Conservation (phyloP, 2,797 vertebrate genomes). For the Rhinatrema bivittatum region DNA sequence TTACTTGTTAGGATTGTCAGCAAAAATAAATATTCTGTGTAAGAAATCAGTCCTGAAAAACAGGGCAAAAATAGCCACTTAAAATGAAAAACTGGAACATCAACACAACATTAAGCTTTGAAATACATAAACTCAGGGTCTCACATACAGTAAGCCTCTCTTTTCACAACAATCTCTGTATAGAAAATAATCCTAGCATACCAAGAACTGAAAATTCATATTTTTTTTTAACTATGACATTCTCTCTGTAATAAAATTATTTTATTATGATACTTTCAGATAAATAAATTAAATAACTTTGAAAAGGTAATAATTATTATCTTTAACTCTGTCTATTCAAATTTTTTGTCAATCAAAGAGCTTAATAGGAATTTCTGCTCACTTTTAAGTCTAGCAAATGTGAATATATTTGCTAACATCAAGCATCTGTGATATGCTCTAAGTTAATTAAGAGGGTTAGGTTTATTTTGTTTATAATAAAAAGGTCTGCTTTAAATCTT, state of each 20-base stretch:
- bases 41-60: conserved; percentile 85
- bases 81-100: neutral
- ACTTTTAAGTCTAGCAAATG: conserved; percentile 8
- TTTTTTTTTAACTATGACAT: too few relatives aligned
- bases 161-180: conserved; percentile 2
- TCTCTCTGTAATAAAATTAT: too few relatives aligned
- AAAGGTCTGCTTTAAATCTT: conserved; percentile 31
- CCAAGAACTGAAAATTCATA: too few relatives aligned
- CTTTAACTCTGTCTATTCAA: too few relatives aligned
- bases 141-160: too few relatives aligned
- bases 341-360: too few relatives aligned
- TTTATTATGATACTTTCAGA: too few relatives aligned
- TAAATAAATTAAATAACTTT: too few relatives aligned
- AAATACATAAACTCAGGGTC: too few relatives aligned
- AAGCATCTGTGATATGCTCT: conserved; percentile 14
- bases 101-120: too few relatives aligned
- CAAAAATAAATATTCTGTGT: conserved; percentile 92
- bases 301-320: too few relatives aligned
- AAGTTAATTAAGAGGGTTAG: conserved; percentile 25
- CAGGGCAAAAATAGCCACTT: conserved; percentile 17
- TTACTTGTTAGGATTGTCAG: conserved; percentile 93
- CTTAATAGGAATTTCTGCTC: conserved; percentile 17
- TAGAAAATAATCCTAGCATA: too few relatives aligned
- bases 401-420: conserved; percentile 16
- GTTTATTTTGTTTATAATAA: conserved; percentile 37